Percentiles rank a stretch among this genome's conserved stretches.
Evolutionary conservation across 2,797 vertebrate genomes (phyloP).

Genomic region (Atherinosoma microstoma): DNA sequence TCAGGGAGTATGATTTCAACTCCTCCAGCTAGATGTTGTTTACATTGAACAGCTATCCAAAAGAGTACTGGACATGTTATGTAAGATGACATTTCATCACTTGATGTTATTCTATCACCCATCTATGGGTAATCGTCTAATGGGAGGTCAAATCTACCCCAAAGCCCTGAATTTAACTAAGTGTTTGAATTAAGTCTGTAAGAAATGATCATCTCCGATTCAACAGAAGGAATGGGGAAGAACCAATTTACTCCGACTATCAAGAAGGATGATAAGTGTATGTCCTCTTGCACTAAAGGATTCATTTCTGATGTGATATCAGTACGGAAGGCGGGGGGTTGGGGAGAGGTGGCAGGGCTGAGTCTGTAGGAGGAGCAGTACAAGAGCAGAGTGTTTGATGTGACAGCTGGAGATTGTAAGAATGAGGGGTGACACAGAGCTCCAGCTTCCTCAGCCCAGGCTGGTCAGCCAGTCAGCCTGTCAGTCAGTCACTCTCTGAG

Average conservation of each 20-base stretch:
- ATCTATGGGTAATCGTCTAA: not conserved
- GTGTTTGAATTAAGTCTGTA: not conserved
- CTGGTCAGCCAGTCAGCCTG: constrained; percentile 73
- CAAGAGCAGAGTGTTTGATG: constrained; percentile 79
- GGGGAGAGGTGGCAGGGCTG: constrained; percentile 18
- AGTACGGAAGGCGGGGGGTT: constrained; percentile 17
- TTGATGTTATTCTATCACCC: not conserved
- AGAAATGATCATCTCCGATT: not conserved
- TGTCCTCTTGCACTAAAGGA: constrained; percentile 34
- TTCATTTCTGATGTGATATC: constrained; percentile 51
- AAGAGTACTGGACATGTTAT: not conserved
- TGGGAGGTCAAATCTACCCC: not conserved
- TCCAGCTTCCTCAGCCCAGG: constrained; percentile 64
- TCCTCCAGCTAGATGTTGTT: not conserved
- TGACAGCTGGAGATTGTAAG: constrained; percentile 87
- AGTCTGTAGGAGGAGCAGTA: constrained; percentile 55
- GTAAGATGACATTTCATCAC: not conserved
- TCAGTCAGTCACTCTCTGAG: constrained; percentile 74
- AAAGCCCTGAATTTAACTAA: constrained; percentile 2
- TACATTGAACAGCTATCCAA: not conserved
- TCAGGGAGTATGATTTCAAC: not conserved
- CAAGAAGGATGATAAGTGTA: constrained; percentile 14
- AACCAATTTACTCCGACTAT: not conserved
- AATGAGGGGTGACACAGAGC: constrained; percentile 84
- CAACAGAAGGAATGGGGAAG: constrained; percentile 3